Base-by-base conservation (phyloP, 1,140 invertebrate genomes). In the Acromyrmex charruanus region DNA sequence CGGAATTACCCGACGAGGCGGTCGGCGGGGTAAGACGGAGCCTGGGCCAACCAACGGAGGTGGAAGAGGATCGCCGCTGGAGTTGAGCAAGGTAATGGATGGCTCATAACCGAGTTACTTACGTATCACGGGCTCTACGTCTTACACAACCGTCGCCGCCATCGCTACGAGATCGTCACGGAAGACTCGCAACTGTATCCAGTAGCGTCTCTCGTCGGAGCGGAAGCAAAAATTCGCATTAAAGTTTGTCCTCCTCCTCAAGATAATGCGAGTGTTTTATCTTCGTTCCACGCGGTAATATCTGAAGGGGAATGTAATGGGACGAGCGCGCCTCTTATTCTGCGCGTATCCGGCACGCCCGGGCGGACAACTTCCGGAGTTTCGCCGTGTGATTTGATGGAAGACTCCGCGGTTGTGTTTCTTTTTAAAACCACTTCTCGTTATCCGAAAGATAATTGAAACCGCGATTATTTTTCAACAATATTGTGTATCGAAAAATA, bases 11-110 rank as follows among this genome's bases (percentile, higher is more conserved):
- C 66, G 35, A 66, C 59, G 65, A n/a, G 28, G 18, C 68, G 75
- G 66, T n/a, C 21, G 72, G 12, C 51, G 12, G 66, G 10, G 63
- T 61, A 49, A 44, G 75, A 44, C 53, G 65, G 39, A 51, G 71
- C 63, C 53, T 55, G 39, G 77, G 85, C 85, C 88, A 87, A 80
- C 31, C 61, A 21, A 51, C n/a, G 63, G 49, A 49, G 75, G 55
- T 53, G 79, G 86, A 85, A 84, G 89, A 87, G 89, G 72, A 82
- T 88, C 75, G 89, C 77, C 86, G 44, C 59, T 68, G 77, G 72
- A 90, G 89, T 90, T 90, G 86, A 90, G 85, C 89, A 90, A 90
- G 86, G 82, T 90, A 90, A 90, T 90, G 89, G 89, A 90, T 90
- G 89, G 89, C 61, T 90, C 89, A 90, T 90, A 90, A 90, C 89